Conservation (phyloP, 2,113 vertebrate genomes). For the Indicator indicator region DNA sequence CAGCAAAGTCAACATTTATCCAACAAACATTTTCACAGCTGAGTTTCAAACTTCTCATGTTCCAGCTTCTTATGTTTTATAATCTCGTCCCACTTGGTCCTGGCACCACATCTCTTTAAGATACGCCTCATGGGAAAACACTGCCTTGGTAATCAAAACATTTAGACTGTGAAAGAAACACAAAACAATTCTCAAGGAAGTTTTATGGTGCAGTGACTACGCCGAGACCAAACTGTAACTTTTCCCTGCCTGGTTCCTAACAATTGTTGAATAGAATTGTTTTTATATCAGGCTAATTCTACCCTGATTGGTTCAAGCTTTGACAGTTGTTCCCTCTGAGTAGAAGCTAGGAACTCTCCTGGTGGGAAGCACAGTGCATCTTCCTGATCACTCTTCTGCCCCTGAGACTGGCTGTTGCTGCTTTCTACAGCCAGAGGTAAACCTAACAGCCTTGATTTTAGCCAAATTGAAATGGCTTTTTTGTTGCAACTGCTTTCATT, state of each 20-base stretch:
- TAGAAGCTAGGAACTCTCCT: not conserved
- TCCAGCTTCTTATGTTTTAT: conserved; percentile 65
- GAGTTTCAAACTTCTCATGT: conserved; percentile 65
- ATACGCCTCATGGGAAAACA: conserved; percentile 54
- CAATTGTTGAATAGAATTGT: not conserved
- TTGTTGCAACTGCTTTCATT: not conserved
- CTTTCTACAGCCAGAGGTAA: not conserved
- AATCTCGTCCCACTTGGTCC: conserved; percentile 60
- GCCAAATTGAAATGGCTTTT: not conserved
- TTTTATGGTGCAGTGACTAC: not conserved
- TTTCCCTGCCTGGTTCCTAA: not conserved
- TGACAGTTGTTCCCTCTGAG: conserved; percentile 1
- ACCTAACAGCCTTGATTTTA: not conserved
- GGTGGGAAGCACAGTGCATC: not conserved
- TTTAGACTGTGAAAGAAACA: not conserved
- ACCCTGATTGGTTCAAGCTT: not conserved
- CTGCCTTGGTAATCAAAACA: conserved; percentile 64
- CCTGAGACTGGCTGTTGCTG: not conserved
- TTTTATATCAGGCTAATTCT: not conserved
- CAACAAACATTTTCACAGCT: conserved; percentile 71
- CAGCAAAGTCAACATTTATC: conserved; percentile 44
- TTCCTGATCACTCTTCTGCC: not conserved
- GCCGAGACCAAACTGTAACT: not conserved
- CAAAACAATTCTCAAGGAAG: conserved; percentile 52
- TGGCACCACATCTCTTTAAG: conserved; percentile 54